Base-by-base conservation (phyloP, 2,888 invertebrate genomes). In the Xylota sylvarum region DNA sequence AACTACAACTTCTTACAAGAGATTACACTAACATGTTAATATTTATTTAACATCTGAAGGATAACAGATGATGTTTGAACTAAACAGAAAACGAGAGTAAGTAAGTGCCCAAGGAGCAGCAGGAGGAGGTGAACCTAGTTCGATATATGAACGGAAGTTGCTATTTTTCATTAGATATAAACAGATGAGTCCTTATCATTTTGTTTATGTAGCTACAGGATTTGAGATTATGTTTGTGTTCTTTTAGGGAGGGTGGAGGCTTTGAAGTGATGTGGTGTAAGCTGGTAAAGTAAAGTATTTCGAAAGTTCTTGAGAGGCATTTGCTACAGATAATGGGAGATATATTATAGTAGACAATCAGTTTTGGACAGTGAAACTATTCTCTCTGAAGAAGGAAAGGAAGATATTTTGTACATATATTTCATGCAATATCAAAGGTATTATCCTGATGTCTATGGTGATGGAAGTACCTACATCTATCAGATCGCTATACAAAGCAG, bases 1-100 rank as follows among this genome's bases (percentile, higher is more conserved):
- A 76, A 52, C 58, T 65, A 65, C 62, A 85, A 76, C 50, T 80
- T 55, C 64, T 70, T 70, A 58, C 19, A 46, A 30, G 43, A 69
- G 69, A 85, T 76, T 64, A 76, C 69, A 52, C 17, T 50, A 37
- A 77, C 48, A 67, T 74, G 67, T 30, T 40, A 73, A 84, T 79
- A 62, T 79, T 74, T 69, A 46, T 50, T 40, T 58, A 19, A 56
- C n/a, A 14, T 37, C 52, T 37, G 37, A 46, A 60, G 67, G 58
- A 58, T 77, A 58, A 60, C 64, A 32, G n/a, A 35, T 48, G 46
- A 46, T 46, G 69, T 52, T 58, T 32, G 37, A 32, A 6, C 0
- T 10, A n/a, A 19, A 9, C 19, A 23, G 37, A 2, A n/a, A 4
- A 9, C 7, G n/a, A 14, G 9, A 23, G n/a, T 37, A 19, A 19